These are phyloP conservation scores for Alitta virens DNA, from an alignment of 2,888 invertebrate species.

Conservation along the genomic window DNA sequence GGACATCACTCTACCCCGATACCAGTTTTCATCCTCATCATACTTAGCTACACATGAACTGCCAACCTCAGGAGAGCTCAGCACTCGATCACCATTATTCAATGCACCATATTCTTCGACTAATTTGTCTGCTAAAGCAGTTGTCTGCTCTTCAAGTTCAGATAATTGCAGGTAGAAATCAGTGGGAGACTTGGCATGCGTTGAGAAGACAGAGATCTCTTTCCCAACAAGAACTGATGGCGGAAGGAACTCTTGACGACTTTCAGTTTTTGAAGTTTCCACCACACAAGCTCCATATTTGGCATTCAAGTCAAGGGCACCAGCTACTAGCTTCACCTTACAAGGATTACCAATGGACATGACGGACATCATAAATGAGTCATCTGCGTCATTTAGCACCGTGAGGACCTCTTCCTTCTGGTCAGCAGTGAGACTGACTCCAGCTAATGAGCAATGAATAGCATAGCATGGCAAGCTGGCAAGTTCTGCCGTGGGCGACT, in stretches of 20 bases:
- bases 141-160: neutral
- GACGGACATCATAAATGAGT: neutral
- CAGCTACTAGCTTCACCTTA: neutral
- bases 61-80: neutral
- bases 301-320: neutral
- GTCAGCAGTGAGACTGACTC: too few species aligned
- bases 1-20: neutral
- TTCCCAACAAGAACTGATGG: neutral
- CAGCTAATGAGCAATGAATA: too few species aligned
- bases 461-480: neutral
- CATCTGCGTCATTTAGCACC: neutral
- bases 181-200: neutral
- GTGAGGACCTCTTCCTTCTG: neutral
- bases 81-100: neutral
- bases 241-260: neutral
- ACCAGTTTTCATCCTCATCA: conserved; percentile 1
- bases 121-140: neutral
- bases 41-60: neutral
- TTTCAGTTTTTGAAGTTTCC: neutral
- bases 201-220: neutral
- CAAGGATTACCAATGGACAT: too few species aligned
- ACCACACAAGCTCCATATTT: too few species aligned
- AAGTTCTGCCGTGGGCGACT: neutral
- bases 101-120: neutral
- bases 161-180: neutral